A percentile compares a stretch with the other conserved stretches of the same genome.
These are phyloP conservation scores for Apteryx owenii DNA, from an alignment of 2,113 vertebrate species.

Conservation along the genomic window DNA sequence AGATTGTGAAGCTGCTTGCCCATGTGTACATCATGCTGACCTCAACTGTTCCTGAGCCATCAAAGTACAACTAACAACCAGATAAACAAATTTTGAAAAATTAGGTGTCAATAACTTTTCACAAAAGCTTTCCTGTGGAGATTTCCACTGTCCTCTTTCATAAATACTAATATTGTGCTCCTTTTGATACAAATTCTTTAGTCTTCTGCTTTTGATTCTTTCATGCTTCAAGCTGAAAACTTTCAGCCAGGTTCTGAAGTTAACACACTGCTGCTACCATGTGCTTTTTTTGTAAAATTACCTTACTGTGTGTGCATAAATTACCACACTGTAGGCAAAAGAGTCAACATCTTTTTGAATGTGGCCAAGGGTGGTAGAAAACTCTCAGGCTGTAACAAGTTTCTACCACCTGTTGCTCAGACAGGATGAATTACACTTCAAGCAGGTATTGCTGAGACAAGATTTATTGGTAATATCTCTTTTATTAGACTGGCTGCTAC, in stretches of 20 bases:
- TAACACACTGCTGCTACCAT: neutral
- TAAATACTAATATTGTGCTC: neutral
- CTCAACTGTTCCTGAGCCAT: neutral
- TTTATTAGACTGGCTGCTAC: neutral
- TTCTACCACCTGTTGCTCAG: neutral
- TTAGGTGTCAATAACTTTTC: neutral
- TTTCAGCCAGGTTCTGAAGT: neutral
- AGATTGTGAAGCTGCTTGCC: neutral
- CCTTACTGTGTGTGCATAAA: neutral
- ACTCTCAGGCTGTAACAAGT: neutral
- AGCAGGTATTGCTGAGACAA: neutral
- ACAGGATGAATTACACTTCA: neutral
- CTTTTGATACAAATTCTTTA: neutral
- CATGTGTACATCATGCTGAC: neutral
- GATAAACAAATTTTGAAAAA: neutral
- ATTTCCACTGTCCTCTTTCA: neutral
- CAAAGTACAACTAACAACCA: neutral
- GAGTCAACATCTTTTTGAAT: neutral
- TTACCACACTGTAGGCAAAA: neutral
- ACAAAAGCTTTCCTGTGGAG: neutral
- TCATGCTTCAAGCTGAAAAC: neutral
- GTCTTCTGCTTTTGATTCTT: conserved; percentile 42
- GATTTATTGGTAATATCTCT: neutral
- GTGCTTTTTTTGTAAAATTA: neutral
- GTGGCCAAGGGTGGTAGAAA: neutral